phyloP scores from a whole-genome alignment of 2,113 vertebrate genomes.

The Calyptomena viridis region DNA sequence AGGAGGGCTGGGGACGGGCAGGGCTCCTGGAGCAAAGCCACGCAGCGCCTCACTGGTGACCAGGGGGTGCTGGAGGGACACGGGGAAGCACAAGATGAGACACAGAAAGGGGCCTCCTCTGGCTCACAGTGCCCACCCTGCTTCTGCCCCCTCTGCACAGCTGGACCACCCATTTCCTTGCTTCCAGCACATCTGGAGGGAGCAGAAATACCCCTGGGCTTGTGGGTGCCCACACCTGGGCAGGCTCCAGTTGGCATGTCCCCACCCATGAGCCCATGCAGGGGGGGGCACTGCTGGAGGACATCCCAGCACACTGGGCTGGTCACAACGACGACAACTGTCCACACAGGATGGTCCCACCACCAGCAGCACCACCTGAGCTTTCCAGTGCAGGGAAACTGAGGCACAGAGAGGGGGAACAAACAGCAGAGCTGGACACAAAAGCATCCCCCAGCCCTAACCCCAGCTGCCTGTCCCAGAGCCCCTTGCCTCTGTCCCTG shows the following conservation, averaged over 20 bases:
- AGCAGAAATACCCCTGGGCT: neutral
- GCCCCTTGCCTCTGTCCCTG: neutral
- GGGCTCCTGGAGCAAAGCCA: neutral
- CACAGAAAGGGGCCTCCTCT: neutral
- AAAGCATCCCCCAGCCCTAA: neutral
- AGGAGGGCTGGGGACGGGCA: neutral
- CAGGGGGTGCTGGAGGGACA: fast-evolving
- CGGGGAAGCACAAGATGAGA: fast-evolving
- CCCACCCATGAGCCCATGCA: fast-evolving
- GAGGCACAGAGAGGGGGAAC: neutral
- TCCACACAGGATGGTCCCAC: fast-evolving
- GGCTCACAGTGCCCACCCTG: neutral
- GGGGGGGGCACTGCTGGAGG: too few species aligned
- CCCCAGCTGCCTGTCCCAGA: neutral
- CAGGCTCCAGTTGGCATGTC: neutral
- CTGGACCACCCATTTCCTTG: neutral
- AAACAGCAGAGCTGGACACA: neutral
- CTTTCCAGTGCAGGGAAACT: neutral
- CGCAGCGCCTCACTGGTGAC: neutral
- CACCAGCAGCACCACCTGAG: neutral
- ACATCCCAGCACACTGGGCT: fast-evolving
- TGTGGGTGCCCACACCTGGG: neutral
- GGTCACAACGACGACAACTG: neutral
- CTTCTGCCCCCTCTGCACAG: neutral
- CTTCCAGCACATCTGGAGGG: neutral